Evolutionary conservation across 2,888 invertebrate species (phyloP), one percentile per base, ranked within the genome.

Genomic region (Invenusta paracnida): DNA sequence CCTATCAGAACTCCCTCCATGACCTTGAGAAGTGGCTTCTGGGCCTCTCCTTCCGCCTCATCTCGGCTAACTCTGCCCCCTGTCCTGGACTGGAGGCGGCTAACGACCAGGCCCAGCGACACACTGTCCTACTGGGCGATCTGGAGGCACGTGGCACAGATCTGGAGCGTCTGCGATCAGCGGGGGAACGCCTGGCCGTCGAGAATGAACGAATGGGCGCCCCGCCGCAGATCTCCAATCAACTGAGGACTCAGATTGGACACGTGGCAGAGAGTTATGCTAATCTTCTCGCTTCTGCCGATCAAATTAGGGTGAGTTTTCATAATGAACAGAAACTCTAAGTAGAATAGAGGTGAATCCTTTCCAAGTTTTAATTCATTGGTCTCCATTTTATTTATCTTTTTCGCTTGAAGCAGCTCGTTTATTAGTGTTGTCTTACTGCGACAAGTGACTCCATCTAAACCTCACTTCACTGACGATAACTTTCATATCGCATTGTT

Each of bases 21-120:
- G 73, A 73, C 73, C 73, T 73, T 5, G 73, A 73, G 27, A 73
- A 73, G 73, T 13, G 73, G 73, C 73, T 73, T 5, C 27, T 73
- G 17, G 73, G 23, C 73, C 2, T 73, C 73, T 73, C 73, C 73
- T 73, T 73, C 73, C 73, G 73, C 2, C 73, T 73, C 17, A 73
- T 73, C 27, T 73, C 73, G 17, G 73, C 73, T 23, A 73, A 73
- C 27, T 73, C 73, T 5, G 17, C 2, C 11, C 73, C 73, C 73
- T n/a, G 73, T 23, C 17, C 5, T 2, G 73, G 17, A 2, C 17
- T 5, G 73, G 17, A n/a, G 73, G 73, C 27, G 17, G 73, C 27
- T 5, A 5, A 73, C 2, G 11, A 23, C 11, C 73, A 73, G 73
- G 11, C 73, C 17, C 11, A 73, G 11, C 17, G 27, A 25, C 73